Conservation (phyloP, 2,797 vertebrate species). For the Sciurus vulgaris region DNA sequence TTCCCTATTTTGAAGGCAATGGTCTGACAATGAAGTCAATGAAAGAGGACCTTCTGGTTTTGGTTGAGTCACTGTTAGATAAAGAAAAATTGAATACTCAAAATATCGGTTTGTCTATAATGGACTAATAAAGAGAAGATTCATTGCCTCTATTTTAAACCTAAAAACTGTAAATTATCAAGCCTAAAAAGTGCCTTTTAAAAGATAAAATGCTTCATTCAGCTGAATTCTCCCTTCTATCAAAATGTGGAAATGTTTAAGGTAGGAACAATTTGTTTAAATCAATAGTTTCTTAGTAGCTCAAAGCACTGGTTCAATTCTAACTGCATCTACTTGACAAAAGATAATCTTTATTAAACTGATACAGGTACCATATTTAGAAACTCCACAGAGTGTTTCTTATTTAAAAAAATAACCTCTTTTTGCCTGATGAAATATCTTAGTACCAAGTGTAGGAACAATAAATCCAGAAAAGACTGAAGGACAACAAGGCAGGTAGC, state of each 20-base stretch:
- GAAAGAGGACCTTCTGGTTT: background rate
- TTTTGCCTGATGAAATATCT: background rate
- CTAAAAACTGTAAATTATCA: background rate
- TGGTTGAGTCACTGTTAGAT: accelerated
- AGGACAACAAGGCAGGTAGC: background rate
- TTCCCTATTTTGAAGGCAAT: slow-evolving; percentile 12
- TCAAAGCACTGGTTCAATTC: background rate
- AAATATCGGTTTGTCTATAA: background rate
- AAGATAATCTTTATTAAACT: slow-evolving; percentile 31
- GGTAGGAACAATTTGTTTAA: background rate
- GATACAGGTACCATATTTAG: background rate
- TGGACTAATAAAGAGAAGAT: background rate
- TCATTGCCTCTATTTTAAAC: background rate
- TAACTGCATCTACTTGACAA: background rate
- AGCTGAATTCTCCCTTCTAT: background rate
- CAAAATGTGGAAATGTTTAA: slow-evolving; percentile 45
- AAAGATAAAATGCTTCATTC: background rate
- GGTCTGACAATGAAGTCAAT: background rate
- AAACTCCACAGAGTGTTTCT: background rate
- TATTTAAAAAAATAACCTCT: background rate
- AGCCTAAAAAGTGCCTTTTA: background rate
- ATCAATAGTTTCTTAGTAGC: background rate
- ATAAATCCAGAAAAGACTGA: background rate
- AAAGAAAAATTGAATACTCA: background rate
- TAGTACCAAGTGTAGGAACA: background rate